phyloP scores from a whole-genome alignment of 2,113 vertebrate genomes.

The Lanius ludovicianus region DNA sequence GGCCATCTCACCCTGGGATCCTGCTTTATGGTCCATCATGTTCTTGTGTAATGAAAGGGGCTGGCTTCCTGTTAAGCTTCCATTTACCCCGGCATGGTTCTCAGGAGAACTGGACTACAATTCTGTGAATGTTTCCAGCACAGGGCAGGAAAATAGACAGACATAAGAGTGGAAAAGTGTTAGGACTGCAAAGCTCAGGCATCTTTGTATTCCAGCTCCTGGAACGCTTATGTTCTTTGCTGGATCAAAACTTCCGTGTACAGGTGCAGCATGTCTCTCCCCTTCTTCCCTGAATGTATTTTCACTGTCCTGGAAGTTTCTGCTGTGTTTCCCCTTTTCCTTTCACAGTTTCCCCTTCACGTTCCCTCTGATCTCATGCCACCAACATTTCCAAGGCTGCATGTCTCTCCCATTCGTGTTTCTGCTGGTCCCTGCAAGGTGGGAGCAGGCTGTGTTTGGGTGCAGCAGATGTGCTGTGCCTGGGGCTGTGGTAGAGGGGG shows the following conservation, averaged over 20 bases:
- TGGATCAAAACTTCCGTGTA: neutral
- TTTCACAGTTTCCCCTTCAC: neutral
- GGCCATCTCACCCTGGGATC: neutral
- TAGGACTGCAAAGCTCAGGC: neutral
- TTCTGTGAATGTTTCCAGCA: neutral
- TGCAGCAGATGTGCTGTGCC: neutral
- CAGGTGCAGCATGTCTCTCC: accelerated
- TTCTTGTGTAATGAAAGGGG: neutral
- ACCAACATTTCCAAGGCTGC: accelerated
- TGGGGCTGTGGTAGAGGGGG: accelerated
- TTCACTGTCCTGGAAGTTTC: neutral
- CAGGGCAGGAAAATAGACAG: neutral
- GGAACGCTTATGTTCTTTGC: neutral
- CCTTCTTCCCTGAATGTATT: neutral
- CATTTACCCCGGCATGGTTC: neutral
- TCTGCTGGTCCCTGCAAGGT: neutral
- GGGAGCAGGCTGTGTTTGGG: neutral
- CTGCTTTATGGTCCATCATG: neutral
- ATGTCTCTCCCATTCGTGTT: neutral
- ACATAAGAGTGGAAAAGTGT: neutral
- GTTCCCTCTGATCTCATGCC: neutral
- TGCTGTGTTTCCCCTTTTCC: neutral
- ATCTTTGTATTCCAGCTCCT: neutral
- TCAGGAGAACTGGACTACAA: neutral
- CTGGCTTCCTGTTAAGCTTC: neutral